Conservation (phyloP, 1,140 invertebrate species). For the Leptopilina clavipes region DNA sequence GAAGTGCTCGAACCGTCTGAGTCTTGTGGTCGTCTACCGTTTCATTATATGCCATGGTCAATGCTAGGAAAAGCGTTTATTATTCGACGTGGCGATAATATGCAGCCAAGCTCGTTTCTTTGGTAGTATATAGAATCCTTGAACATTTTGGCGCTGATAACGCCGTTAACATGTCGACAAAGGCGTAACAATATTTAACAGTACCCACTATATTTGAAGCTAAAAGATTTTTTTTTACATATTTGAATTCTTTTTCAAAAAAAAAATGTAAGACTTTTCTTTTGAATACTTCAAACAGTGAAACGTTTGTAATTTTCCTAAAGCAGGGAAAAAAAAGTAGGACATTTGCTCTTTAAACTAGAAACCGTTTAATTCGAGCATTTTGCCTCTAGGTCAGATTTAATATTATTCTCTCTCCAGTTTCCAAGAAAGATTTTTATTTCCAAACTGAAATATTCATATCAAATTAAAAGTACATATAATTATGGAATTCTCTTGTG, state of each 20-base stretch:
- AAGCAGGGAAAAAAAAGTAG: neutral
- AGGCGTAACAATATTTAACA: conserved; percentile 5
- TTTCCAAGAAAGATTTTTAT: neutral
- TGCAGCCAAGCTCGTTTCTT: conserved; percentile 6
- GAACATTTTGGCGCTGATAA: conserved; percentile 32
- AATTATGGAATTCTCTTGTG: neutral
- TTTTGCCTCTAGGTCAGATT: neutral
- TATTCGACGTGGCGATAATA: conserved; percentile 29
- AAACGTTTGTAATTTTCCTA: neutral
- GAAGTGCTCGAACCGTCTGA: conserved; percentile 41
- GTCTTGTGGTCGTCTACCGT: conserved; percentile 40
- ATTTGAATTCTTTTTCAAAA: too few species aligned
- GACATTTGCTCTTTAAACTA: neutral
- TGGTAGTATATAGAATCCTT: conserved; percentile 13
- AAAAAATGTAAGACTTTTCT: too few species aligned
- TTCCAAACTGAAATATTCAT: neutral
- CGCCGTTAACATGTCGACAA: conserved; percentile 10
- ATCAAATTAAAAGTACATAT: too few species aligned
- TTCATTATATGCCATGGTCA: conserved; percentile 23
- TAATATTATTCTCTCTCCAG: neutral
- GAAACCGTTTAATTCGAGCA: neutral
- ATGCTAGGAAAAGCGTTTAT: conserved; percentile 4
- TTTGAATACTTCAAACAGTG: too few species aligned
- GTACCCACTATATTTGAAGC: neutral
- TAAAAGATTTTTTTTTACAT: too few species aligned